Conservation (phyloP, 2,113 vertebrate species). For the Dolichotis patagonum region DNA sequence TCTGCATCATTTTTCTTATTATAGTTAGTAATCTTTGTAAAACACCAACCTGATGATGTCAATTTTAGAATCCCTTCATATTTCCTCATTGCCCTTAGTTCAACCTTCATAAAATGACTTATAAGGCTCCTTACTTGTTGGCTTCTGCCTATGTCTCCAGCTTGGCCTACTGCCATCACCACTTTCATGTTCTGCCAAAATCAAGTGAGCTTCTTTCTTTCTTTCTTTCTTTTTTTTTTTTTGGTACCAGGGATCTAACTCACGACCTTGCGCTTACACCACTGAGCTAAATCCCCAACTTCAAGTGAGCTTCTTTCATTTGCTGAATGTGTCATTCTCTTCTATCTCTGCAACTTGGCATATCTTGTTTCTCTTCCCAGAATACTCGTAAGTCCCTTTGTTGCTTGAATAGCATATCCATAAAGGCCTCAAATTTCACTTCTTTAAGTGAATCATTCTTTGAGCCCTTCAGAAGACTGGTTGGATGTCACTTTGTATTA, state of each 20-base stretch:
- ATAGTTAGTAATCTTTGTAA: not conserved
- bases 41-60: not conserved
- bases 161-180: not conserved
- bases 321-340: rapidly evolving
- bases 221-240: too few species aligned
- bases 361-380: not conserved
- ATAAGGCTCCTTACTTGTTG: not conserved
- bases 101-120: not conserved
- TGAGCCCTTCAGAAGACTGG: not conserved
- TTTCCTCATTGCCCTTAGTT: too few species aligned
- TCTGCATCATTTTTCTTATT: not conserved
- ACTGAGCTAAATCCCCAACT: too few species aligned
- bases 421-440: not conserved
- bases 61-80: too few species aligned
- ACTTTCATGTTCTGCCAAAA: too few species aligned
- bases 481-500: not conserved
- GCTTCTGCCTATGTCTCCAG: not conserved
- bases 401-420: not conserved
- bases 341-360: not conserved
- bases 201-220: not conserved
- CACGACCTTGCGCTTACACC: too few species aligned
- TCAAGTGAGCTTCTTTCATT: not conserved
- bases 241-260: too few species aligned
- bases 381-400: not conserved
- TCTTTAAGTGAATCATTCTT: not conserved